These are phyloP conservation scores for Battus philenor DNA, from an alignment of 1,140 invertebrate genomes.

Conservation along the genomic window DNA sequence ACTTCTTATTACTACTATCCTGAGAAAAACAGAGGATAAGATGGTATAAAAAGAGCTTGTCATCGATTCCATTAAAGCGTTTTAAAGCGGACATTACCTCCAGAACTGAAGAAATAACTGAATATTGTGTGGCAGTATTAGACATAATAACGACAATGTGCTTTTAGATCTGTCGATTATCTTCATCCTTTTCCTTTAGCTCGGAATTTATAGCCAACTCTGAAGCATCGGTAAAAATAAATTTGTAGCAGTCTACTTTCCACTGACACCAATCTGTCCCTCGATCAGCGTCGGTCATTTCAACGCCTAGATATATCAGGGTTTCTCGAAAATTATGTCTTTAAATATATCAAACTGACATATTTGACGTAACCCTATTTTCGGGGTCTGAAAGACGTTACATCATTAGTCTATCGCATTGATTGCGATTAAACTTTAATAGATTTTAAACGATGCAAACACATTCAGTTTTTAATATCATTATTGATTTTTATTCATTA, in stretches of 20 bases:
- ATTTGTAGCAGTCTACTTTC: conserved; percentile 6
- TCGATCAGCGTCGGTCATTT: conserved; percentile 2
- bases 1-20: too few species aligned
- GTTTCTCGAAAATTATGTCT: conserved; percentile 4
- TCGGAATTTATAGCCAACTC: background rate
- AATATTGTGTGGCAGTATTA: background rate
- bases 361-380: conserved; percentile 7
- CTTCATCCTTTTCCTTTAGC: conserved; percentile 1
- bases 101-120: too few species aligned
- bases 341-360: conserved; percentile 10
- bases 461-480: too few species aligned
- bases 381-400: too few species aligned
- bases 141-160: background rate
- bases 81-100: too few species aligned
- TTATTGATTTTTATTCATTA: too few species aligned
- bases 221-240: conserved; percentile 9
- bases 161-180: conserved; percentile 5
- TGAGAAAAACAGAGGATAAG: too few species aligned
- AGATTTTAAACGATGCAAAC: too few species aligned
- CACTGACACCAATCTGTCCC: conserved; percentile 10
- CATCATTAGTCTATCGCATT: too few species aligned
- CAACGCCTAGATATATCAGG: conserved; percentile 5
- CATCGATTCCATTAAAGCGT: too few species aligned
- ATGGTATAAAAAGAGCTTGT: too few species aligned
- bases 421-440: too few species aligned